Conservation (phyloP, 2,113 vertebrate genomes). For the Oncorhynchus gorbuscha region DNA sequence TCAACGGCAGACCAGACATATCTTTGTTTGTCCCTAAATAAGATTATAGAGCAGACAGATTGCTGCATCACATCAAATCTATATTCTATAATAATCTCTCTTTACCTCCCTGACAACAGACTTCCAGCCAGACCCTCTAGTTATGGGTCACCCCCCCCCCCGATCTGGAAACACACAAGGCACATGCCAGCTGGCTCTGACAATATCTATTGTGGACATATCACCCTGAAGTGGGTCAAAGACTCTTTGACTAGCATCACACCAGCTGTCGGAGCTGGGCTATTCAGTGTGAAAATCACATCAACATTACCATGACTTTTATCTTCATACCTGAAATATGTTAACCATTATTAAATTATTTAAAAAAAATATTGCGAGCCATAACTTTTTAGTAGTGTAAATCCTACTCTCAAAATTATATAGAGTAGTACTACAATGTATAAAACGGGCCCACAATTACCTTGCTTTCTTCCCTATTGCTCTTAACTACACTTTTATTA, state of each 20-base stretch:
- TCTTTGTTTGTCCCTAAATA: not conserved
- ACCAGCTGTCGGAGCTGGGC: not conserved
- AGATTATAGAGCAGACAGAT: constrained; percentile 9
- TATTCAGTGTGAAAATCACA: not conserved
- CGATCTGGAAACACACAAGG: not conserved
- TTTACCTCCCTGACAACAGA: constrained; percentile 1
- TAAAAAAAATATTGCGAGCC: no score
- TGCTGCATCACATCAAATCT: not conserved
- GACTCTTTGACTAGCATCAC: not conserved
- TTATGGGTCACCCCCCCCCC: not conserved
- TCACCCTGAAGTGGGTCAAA: not conserved
- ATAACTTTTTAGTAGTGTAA: no score
- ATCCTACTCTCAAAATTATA: no score
- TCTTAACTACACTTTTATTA: not conserved
- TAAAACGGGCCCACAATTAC: no score
- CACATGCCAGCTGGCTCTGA: constrained; percentile 5
- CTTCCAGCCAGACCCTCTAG: not conserved
- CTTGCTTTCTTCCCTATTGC: not conserved
- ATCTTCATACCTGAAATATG: not conserved
- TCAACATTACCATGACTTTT: not conserved
- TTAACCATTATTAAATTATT: no score
- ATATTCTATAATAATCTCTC: not conserved
- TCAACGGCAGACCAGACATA: not conserved
- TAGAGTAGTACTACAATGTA: no score
- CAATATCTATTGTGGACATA: not conserved